Conservation (phyloP, 2,797 vertebrate genomes). For the Pteronotus mesoamericanus region DNA sequence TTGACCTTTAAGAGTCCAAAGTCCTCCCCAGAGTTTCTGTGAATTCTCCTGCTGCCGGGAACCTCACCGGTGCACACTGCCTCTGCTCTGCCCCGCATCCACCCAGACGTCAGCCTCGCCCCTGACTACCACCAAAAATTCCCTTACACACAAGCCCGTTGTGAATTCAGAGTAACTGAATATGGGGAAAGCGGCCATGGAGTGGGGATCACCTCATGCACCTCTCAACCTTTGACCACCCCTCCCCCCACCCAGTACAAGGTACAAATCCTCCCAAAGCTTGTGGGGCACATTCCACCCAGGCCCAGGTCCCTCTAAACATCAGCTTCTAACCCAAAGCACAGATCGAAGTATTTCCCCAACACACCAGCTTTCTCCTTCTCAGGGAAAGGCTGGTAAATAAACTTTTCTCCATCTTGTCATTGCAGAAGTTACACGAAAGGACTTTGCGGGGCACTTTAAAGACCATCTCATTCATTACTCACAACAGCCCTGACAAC, state of each 20-base stretch:
- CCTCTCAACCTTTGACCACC: neutral
- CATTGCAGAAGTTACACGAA: neutral
- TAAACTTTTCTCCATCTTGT: neutral
- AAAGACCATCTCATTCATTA: neutral
- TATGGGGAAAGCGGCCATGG: fast-evolving
- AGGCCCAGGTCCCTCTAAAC: too few relatives aligned
- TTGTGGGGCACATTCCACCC: fast-evolving
- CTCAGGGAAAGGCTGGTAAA: neutral
- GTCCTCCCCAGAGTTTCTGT: neutral
- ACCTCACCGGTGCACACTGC: fast-evolving
- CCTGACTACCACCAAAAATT: neutral
- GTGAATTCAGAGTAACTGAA: neutral
- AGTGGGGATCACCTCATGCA: fast-evolving
- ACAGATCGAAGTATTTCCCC: neutral
- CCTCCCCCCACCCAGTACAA: neutral
- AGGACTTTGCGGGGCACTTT: fast-evolving
- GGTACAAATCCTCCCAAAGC: neutral
- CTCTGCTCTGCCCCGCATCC: neutral
- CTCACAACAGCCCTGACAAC: neutral
- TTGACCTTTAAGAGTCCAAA: neutral
- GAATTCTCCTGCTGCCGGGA: neutral
- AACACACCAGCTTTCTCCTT: neutral
- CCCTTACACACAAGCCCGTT: neutral
- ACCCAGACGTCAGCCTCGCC: neutral
- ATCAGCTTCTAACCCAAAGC: neutral